These are phyloP conservation scores for Plutomurus gul DNA, from an alignment of 1,140 invertebrate genomes.

Conservation along the genomic window DNA sequence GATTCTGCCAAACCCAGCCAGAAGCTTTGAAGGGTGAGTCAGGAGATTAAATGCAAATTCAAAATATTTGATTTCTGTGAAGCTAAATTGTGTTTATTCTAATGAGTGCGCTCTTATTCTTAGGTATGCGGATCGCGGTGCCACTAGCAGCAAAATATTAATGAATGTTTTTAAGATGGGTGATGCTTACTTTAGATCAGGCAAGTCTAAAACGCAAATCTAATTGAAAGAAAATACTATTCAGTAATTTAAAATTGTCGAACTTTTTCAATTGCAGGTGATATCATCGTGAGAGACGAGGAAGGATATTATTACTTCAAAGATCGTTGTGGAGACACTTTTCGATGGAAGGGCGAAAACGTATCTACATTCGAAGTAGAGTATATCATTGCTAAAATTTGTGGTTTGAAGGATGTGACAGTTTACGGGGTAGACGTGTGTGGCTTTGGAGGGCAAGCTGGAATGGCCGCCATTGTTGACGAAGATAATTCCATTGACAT, in stretches of 20 bases:
- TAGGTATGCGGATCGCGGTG: constrained; percentile 66
- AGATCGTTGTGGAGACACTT: constrained; percentile 96
- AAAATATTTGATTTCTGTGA: background rate
- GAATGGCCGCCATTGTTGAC: constrained; percentile 94
- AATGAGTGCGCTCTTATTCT: background rate
- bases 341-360: constrained; percentile 71
- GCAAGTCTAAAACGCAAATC: constrained; percentile 56
- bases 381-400: constrained; percentile 82
- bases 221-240: constrained; percentile 65
- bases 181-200: constrained; percentile 66
- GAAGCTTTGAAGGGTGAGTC: constrained; percentile 67
- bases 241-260: constrained; percentile 57
- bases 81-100: background rate
- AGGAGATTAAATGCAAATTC: constrained; percentile 54
- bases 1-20: constrained; percentile 64
- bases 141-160: constrained; percentile 68
- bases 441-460: constrained; percentile 85
- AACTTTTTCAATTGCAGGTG: constrained; percentile 70
- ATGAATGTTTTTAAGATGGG: constrained; percentile 65
- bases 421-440: constrained; percentile 81
- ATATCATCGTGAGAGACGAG: constrained; percentile 87
- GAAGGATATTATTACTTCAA: constrained; percentile 93
- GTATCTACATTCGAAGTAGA: constrained; percentile 97
- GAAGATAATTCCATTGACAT: constrained; percentile 71
- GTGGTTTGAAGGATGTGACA: constrained; percentile 77